These are phyloP conservation scores for Pantelozetes paolii DNA, from an alignment of 2,888 invertebrate genomes.

Conservation along the genomic window DNA sequence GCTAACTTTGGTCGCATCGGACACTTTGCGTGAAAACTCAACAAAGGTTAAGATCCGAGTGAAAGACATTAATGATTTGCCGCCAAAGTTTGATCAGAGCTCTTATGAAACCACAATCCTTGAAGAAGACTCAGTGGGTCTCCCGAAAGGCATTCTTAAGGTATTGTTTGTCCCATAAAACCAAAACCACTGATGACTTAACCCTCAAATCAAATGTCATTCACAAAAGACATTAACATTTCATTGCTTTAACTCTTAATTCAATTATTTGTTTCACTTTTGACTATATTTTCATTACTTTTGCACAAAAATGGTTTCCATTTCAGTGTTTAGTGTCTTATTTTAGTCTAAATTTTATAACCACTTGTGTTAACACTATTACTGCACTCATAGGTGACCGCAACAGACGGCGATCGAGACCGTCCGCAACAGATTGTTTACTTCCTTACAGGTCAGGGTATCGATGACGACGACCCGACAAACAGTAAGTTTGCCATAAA, in stretches of 20 bases:
- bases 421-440: slow-evolving; percentile 92
- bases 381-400: slow-evolving; percentile 68
- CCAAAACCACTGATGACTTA: background rate
- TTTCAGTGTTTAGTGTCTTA: no score
- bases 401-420: slow-evolving; percentile 92
- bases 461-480: slow-evolving; percentile 88
- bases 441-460: slow-evolving; percentile 89
- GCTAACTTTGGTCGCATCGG: slow-evolving; percentile 80
- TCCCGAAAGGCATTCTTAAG: slow-evolving; percentile 57
- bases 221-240: background rate
- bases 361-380: background rate
- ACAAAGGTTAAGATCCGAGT: slow-evolving; percentile 76
- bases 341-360: no score
- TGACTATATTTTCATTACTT: background rate
- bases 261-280: background rate
- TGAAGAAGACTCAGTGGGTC: slow-evolving; percentile 64
- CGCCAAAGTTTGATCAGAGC: slow-evolving; percentile 67
- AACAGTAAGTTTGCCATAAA: slow-evolving; percentile 96
- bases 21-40: slow-evolving; percentile 81
- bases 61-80: slow-evolving; percentile 82
- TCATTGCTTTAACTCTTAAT: background rate
- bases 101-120: slow-evolving; percentile 68
- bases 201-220: background rate
- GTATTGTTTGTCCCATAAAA: slow-evolving; percentile 46
- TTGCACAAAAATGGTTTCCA: background rate